phyloP scores from a whole-genome alignment of 2,888 invertebrate genomes.

The Chaetogeoica ovagalla region DNA sequence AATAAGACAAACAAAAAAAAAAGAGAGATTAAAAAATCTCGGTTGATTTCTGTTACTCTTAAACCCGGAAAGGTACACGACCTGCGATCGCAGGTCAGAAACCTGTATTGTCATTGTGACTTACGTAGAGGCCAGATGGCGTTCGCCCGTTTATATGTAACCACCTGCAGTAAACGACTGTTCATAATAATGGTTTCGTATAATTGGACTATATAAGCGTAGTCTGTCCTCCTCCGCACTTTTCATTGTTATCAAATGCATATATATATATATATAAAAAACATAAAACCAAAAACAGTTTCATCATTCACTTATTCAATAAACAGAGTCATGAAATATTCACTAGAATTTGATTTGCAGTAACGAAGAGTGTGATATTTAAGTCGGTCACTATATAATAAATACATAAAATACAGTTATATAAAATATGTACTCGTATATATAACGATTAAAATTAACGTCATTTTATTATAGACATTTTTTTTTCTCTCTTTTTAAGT shows the following conservation, averaged over 20 bases:
- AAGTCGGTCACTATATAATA: neutral
- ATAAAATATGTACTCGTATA: too few species aligned
- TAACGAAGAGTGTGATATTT: neutral
- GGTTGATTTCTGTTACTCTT: constrained; percentile 5
- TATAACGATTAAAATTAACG: neutral
- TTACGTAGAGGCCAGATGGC: constrained; percentile 13
- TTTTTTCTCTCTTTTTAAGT: too few species aligned
- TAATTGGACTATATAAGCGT: constrained; percentile 3
- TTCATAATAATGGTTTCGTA: constrained; percentile 10
- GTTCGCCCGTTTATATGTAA: constrained; percentile 12
- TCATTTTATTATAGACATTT: neutral
- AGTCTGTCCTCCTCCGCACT: constrained; percentile 31
- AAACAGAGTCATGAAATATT: neutral
- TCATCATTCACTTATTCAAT: constrained; percentile 3
- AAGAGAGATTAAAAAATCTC: neutral
- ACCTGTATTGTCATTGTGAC: constrained; percentile 36
- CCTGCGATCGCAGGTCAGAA: constrained; percentile 36
- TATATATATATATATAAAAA: neutral
- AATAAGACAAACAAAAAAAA: neutral
- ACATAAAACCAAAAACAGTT: neutral
- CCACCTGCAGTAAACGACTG: neutral
- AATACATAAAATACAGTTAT: neutral
- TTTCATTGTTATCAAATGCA: constrained; percentile 1
- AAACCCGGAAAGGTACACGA: constrained; percentile 49
- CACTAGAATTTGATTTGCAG: neutral